These are phyloP conservation scores for Mimumesa dahlbomi DNA, from an alignment of 2,888 invertebrate genomes.

Conservation along the genomic window DNA sequence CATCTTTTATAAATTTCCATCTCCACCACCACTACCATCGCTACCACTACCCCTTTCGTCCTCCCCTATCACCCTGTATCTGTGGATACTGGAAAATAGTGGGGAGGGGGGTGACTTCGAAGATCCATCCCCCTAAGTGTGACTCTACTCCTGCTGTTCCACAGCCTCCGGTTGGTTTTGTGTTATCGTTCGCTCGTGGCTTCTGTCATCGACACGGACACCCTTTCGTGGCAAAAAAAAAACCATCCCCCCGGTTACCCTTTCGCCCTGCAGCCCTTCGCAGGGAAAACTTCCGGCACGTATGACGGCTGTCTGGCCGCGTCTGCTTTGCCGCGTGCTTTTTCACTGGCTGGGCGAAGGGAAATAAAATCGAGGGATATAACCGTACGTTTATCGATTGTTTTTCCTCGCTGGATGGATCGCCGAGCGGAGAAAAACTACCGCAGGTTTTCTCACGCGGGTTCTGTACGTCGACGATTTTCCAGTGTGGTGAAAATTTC, in stretches of 20 bases:
- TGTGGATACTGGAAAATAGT: no score
- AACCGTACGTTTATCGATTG: background rate
- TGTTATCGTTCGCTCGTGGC: conserved; percentile 10
- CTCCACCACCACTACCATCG: conserved; percentile 14
- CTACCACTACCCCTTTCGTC: background rate
- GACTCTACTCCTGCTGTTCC: background rate
- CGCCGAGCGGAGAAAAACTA: no score
- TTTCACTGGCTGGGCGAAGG: no score
- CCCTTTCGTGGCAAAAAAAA: conserved; percentile 27
- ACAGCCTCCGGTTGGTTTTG: conserved; percentile 10
- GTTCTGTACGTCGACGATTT: no score
- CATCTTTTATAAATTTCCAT: conserved; percentile 54
- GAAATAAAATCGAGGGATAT: no score
- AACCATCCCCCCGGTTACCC: conserved; percentile 25
- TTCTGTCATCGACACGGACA: conserved; percentile 11
- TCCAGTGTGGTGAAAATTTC: no score
- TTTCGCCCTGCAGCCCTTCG: no score
- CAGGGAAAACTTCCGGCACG: conserved; percentile 17
- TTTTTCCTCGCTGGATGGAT: background rate
- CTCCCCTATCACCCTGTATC: background rate
- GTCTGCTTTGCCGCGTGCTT: background rate
- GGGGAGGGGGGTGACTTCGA: no score
- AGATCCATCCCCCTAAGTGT: no score
- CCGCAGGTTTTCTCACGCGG: no score
- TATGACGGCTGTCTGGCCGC: conserved; percentile 20